A percentile compares a stretch with the other conserved stretches of the same genome.
Evolutionary conservation across 1,140 invertebrate genomes (phyloP).

Genomic region (Colletes gigas): DNA sequence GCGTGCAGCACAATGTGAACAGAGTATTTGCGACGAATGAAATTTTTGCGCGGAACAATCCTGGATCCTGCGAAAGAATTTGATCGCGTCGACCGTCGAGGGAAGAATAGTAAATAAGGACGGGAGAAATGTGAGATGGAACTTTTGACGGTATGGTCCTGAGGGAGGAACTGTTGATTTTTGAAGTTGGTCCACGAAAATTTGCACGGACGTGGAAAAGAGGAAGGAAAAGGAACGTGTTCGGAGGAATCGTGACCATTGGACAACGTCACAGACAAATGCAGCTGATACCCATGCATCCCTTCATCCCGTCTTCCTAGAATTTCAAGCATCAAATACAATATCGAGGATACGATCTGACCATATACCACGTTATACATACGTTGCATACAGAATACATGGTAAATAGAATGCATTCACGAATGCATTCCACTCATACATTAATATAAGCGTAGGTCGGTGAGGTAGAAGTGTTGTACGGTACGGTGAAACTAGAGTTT

Average conservation of each 20-base stretch:
- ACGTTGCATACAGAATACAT: constrained; percentile 30
- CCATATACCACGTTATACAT: constrained; percentile 43
- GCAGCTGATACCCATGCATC: constrained; percentile 10
- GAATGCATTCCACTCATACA: constrained; percentile 54
- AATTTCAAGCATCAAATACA: constrained; percentile 52
- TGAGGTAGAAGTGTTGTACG: constrained; percentile 48
- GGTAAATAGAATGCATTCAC: constrained; percentile 45
- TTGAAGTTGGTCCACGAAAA: not conserved
- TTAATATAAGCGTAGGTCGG: constrained; percentile 54
- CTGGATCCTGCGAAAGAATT: not conserved
- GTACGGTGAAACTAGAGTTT: not conserved
- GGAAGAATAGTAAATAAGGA: not conserved
- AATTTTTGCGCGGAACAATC: not conserved
- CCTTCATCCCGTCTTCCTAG: constrained; percentile 35
- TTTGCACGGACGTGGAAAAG: not conserved
- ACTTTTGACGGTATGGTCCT: not conserved
- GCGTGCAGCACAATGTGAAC: not conserved
- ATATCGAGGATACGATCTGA: constrained; percentile 58
- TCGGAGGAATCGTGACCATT: not conserved
- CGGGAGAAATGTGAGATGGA: not conserved
- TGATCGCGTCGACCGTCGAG: not conserved
- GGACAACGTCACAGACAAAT: constrained; percentile 17
- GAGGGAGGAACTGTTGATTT: not conserved
- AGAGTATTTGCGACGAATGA: not conserved
- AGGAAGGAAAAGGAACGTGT: not conserved